phyloP scores from a whole-genome alignment of 2,888 invertebrate species.

The Philaethria dido region DNA sequence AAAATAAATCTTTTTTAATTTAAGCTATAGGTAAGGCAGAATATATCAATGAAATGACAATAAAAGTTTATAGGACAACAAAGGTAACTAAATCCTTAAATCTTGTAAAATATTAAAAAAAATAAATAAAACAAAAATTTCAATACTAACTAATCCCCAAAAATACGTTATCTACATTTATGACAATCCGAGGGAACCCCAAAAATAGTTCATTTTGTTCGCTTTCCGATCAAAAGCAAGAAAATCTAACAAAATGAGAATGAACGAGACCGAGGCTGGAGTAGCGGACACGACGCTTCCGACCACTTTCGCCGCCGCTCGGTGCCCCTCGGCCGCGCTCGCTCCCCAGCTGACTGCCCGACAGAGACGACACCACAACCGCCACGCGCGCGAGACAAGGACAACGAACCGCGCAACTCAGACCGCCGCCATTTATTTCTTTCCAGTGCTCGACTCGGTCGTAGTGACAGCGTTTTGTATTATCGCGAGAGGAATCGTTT shows the following conservation, averaged over 20 bases:
- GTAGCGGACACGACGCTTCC: conserved; percentile 52
- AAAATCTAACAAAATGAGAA: conserved; percentile 50
- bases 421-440: conserved; percentile 77
- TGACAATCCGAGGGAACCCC: conserved; percentile 10
- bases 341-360: conserved; percentile 79
- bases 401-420: conserved; percentile 66
- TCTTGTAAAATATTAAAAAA: neutral
- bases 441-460: conserved; percentile 74
- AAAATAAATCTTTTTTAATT: too few relatives aligned
- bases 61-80: neutral
- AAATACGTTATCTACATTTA: neutral
- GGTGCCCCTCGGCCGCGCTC: conserved; percentile 67
- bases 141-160: neutral
- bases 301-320: conserved; percentile 78
- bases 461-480: conserved; percentile 76
- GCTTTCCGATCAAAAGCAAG: conserved; percentile 47
- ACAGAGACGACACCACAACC: conserved; percentile 57
- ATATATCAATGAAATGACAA: neutral
- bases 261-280: conserved; percentile 27
- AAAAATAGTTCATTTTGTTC: conserved; percentile 39
- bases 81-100: neutral
- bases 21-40: too few relatives aligned
- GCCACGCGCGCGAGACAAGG: conserved; percentile 48
- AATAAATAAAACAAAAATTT: neutral
- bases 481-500: conserved; percentile 68